A percentile compares a stretch with the other conserved stretches of the same genome.
phyloP scores from a whole-genome alignment of 1,140 invertebrate species.

The Himalopsyche phryganea region DNA sequence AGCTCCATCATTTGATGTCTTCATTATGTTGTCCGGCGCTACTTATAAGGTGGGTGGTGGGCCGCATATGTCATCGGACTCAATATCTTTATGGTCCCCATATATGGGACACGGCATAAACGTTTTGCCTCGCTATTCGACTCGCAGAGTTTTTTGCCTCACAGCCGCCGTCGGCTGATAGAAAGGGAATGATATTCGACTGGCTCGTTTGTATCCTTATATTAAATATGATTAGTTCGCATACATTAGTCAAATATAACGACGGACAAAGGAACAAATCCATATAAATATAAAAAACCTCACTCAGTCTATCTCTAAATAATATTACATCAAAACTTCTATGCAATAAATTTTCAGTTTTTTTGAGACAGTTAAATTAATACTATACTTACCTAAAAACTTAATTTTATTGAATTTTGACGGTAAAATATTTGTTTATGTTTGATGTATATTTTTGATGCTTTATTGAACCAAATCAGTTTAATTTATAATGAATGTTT shows the following conservation, averaged over 20 bases:
- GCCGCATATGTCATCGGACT: constrained; percentile 8
- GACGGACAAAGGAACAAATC: too few relatives aligned
- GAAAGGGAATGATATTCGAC: background rate
- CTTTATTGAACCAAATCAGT: too few relatives aligned
- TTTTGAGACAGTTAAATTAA: too few relatives aligned
- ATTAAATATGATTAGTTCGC: constrained; percentile 1
- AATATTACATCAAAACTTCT: too few relatives aligned
- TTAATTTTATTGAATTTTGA: too few relatives aligned
- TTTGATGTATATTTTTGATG: too few relatives aligned
- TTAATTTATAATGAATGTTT: too few relatives aligned
- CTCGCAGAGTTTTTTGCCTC: background rate
- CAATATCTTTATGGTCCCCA: constrained; percentile 9
- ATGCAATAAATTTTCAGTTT: too few relatives aligned
- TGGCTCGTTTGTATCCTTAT: background rate
- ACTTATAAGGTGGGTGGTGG: constrained; percentile 21
- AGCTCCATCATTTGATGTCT: constrained; percentile 12
- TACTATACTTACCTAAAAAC: too few relatives aligned
- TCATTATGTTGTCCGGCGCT: constrained; percentile 15
- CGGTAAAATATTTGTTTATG: too few relatives aligned
- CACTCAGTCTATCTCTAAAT: too few relatives aligned
- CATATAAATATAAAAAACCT: too few relatives aligned
- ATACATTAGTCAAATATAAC: background rate
- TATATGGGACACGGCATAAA: background rate
- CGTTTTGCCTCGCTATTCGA: background rate
- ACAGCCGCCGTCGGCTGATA: background rate